phyloP scores from a whole-genome alignment of 2,888 invertebrate species.

The Eupeodes luniger region DNA sequence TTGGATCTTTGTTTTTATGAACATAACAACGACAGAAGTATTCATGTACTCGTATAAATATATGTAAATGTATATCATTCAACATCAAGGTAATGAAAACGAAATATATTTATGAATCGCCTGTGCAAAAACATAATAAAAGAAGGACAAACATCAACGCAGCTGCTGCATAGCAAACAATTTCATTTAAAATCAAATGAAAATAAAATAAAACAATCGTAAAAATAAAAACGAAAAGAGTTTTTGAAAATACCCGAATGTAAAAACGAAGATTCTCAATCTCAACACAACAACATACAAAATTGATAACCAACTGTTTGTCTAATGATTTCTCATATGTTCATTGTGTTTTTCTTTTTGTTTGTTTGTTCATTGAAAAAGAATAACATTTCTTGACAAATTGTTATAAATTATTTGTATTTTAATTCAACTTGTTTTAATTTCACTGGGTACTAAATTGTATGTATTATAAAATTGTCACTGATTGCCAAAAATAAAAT shows the following conservation, averaged over 20 bases:
- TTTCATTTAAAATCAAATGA: slow-evolving; percentile 24
- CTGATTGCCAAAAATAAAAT: slow-evolving; percentile 24
- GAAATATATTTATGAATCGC: slow-evolving; percentile 7
- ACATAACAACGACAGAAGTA: background rate
- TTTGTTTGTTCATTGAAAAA: slow-evolving; percentile 2
- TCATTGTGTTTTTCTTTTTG: background rate
- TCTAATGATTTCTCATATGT: slow-evolving; percentile 46
- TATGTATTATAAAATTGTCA: background rate
- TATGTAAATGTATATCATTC: slow-evolving; percentile 2
- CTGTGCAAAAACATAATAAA: background rate
- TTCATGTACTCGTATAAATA: background rate
- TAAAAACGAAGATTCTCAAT: background rate
- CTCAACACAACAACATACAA: background rate
- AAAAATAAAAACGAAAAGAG: too few relatives aligned
- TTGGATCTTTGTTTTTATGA: slow-evolving; percentile 32
- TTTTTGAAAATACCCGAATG: slow-evolving; percentile 6
- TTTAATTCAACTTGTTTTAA: background rate
- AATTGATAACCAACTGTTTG: slow-evolving; percentile 51
- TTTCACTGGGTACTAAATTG: too few relatives aligned
- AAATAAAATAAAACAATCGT: background rate
- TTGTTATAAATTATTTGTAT: slow-evolving; percentile 10
- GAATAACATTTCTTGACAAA: slow-evolving; percentile 23
- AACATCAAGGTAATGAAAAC: slow-evolving; percentile 19
- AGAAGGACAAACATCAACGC: background rate
- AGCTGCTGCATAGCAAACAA: slow-evolving; percentile 28